These are phyloP conservation scores for Erpobdella octoculata DNA, from an alignment of 2,888 invertebrate genomes.

Conservation along the genomic window DNA sequence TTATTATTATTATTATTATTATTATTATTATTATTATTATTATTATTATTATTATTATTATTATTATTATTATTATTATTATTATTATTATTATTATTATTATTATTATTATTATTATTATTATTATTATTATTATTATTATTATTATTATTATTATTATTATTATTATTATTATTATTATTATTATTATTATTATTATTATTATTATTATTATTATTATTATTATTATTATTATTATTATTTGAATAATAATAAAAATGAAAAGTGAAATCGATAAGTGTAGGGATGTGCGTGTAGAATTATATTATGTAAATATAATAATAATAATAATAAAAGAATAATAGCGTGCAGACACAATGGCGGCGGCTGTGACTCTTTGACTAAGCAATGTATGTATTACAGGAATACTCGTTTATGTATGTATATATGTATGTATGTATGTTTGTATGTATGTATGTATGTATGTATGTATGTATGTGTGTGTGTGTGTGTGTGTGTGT, in stretches of 20 bases:
- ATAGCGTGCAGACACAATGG: no score
- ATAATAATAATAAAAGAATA: no score
- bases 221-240: conserved; percentile 9
- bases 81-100: neutral
- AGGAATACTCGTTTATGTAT: neutral
- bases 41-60: neutral
- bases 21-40: neutral
- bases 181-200: conserved; percentile 26
- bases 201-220: conserved; percentile 22
- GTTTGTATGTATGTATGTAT: conserved; percentile 10
- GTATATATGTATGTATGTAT: conserved; percentile 22
- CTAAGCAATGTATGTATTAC: no score
- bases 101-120: conserved; percentile 9
- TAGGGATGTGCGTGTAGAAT: no score
- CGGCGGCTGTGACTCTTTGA: no score
- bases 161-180: conserved; percentile 22
- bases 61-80: conserved; percentile 5
- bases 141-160: conserved; percentile 24
- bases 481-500: conserved; percentile 1
- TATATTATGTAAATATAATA: no score
- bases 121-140: conserved; percentile 14
- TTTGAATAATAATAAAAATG: no score
- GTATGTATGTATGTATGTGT: conserved; percentile 18
- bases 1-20: neutral
- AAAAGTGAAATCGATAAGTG: no score